Evolutionary conservation across 2,113 vertebrate species (phyloP).

Genomic region (Stercorarius parasiticus): DNA sequence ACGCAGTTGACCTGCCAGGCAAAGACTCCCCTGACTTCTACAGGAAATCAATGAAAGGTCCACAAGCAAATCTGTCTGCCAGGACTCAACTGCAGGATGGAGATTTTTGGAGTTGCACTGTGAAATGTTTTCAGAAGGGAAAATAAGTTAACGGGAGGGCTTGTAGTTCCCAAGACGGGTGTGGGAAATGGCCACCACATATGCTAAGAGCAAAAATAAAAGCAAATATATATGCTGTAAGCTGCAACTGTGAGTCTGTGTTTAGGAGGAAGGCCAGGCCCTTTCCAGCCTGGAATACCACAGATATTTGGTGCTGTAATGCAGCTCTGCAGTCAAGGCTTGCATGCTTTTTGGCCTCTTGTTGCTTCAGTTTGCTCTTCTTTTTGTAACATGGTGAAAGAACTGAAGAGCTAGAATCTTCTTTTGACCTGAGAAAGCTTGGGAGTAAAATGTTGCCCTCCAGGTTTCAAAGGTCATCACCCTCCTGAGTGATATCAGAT

Average conservation of each 20-base stretch:
- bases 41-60: background rate
- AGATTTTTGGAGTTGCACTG: background rate
- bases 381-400: background rate
- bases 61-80: background rate
- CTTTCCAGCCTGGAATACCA: background rate
- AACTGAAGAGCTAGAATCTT: background rate
- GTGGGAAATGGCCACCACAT: background rate
- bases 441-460: background rate
- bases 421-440: background rate
- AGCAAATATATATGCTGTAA: background rate
- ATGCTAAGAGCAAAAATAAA: background rate
- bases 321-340: background rate
- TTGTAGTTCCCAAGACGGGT: background rate
- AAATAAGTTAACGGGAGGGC: background rate
- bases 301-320: background rate
- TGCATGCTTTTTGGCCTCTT: background rate
- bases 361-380: background rate
- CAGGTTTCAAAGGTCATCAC: background rate
- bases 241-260: background rate
- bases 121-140: background rate
- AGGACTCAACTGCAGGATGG: background rate
- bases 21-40: background rate
- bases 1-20: background rate
- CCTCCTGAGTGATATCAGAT: background rate
- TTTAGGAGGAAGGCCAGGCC: background rate